These are phyloP conservation scores for Belgica antarctica DNA, from an alignment of 2,888 invertebrate genomes.

Conservation along the genomic window DNA sequence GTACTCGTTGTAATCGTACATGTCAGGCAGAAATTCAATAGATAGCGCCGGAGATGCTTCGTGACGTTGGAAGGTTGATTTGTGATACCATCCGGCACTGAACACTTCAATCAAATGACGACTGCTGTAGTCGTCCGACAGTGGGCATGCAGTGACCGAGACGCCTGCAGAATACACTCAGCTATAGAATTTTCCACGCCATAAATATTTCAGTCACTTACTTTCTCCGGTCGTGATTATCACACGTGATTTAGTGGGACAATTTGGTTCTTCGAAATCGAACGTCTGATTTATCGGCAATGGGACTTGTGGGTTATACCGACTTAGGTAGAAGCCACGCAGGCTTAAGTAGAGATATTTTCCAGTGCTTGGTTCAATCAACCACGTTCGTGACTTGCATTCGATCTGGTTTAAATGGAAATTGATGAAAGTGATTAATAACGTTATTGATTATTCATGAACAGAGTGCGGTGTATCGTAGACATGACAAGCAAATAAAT, in stretches of 20 bases:
- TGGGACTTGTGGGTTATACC: constrained; percentile 52
- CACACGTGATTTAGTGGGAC: constrained; percentile 75
- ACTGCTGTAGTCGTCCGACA: constrained; percentile 57
- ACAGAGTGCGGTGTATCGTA: neutral
- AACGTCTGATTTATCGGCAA: constrained; percentile 61
- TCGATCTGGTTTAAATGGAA: constrained; percentile 61
- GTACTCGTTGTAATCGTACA: constrained; percentile 61
- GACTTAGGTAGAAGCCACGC: constrained; percentile 61
- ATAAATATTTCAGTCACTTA: constrained; percentile 51
- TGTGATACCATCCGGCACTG: constrained; percentile 77
- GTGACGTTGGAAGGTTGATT: constrained; percentile 59
- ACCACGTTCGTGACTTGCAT: constrained; percentile 76
- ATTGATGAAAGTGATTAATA: constrained; percentile 17
- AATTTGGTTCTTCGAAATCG: constrained; percentile 58
- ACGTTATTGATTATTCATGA: neutral
- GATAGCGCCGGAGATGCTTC: constrained; percentile 66
- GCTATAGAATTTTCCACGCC: too few relatives aligned
- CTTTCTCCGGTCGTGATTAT: constrained; percentile 70
- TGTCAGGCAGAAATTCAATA: constrained; percentile 75
- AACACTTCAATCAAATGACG: constrained; percentile 75
- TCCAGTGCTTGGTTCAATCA: constrained; percentile 72
- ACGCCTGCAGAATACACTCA: constrained; percentile 54
- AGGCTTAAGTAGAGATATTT: constrained; percentile 78
- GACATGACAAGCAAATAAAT: too few relatives aligned
- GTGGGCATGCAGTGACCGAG: constrained; percentile 59